These are phyloP conservation scores for Leptestheria dahalacensis DNA, from an alignment of 1,140 invertebrate genomes.

Conservation along the genomic window DNA sequence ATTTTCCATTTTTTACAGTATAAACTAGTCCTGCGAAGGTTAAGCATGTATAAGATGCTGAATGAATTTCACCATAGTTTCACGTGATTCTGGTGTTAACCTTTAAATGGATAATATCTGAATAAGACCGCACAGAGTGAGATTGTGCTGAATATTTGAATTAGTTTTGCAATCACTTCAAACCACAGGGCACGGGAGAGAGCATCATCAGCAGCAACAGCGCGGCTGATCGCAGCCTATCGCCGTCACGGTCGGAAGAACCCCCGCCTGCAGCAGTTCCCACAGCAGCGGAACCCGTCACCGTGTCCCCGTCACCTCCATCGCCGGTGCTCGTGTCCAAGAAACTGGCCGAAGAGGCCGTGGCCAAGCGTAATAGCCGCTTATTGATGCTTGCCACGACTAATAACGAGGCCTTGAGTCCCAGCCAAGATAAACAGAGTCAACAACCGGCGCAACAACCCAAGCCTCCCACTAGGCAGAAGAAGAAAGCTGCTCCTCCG, in stretches of 20 bases:
- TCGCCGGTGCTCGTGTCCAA: neutral
- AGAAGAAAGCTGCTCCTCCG: constrained; percentile 20
- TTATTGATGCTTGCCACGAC: constrained; percentile 15
- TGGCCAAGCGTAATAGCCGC: constrained; percentile 18
- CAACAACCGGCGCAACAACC: constrained; percentile 2
- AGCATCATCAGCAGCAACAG: constrained; percentile 35
- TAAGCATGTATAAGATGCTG: neutral
- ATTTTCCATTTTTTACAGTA: too few species aligned
- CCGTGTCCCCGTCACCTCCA: constrained; percentile 20
- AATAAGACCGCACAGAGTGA: too few species aligned
- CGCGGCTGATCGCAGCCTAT: constrained; percentile 32
- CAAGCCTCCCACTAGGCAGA: constrained; percentile 12
- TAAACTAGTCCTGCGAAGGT: neutral
- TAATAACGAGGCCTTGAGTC: constrained; percentile 15
- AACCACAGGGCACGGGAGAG: constrained; percentile 24
- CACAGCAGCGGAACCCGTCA: constrained; percentile 27
- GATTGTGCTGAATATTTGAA: too few species aligned
- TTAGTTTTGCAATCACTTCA: constrained; percentile 19
- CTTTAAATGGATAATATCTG: too few species aligned
- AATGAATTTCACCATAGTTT: too few species aligned
- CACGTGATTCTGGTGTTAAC: too few species aligned
- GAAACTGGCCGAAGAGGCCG: constrained; percentile 13
- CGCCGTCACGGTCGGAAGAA: constrained; percentile 33
- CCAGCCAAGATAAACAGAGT: constrained; percentile 6
- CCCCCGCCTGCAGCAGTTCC: constrained; percentile 21